phyloP scores from a whole-genome alignment of 2,888 invertebrate species.

The Cerastis leucographa region DNA sequence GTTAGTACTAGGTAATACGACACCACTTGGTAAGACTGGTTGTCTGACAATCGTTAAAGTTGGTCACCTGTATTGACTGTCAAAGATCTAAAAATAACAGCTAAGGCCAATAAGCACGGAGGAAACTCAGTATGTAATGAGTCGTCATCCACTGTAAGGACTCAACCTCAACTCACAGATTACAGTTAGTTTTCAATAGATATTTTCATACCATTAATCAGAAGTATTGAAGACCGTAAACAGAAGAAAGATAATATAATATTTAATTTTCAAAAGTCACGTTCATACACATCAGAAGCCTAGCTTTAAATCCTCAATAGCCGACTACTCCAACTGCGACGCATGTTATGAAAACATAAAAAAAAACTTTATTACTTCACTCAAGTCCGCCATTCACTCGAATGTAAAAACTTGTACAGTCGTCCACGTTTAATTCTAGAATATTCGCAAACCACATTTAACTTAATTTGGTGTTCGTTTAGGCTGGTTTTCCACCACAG shows the following conservation, averaged over 20 bases:
- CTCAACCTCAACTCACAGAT: too few relatives aligned
- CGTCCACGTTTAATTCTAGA: conserved; percentile 47
- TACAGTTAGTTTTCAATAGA: not conserved
- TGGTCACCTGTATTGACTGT: too few relatives aligned
- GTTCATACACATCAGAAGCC: not conserved
- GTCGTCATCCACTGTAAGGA: too few relatives aligned
- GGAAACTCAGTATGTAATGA: too few relatives aligned
- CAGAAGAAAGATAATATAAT: not conserved
- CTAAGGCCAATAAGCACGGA: too few relatives aligned
- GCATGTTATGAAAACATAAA: conserved; percentile 2
- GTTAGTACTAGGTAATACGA: too few relatives aligned
- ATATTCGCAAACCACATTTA: conserved; percentile 41
- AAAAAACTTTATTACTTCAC: conserved; percentile 12
- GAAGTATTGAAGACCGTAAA: not conserved
- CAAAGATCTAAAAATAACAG: too few relatives aligned
- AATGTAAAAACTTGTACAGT: conserved; percentile 42
- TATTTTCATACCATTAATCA: not conserved
- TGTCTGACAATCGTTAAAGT: too few relatives aligned
- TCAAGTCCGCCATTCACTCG: conserved; percentile 12
- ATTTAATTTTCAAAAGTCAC: not conserved
- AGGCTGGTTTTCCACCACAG: not conserved
- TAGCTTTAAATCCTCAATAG: not conserved
- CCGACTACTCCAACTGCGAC: not conserved
- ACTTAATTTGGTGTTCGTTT: conserved; percentile 48
- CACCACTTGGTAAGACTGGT: too few relatives aligned